Evolutionary conservation across 1,140 invertebrate species (phyloP).

Genomic region (Phymastichus coffea): DNA sequence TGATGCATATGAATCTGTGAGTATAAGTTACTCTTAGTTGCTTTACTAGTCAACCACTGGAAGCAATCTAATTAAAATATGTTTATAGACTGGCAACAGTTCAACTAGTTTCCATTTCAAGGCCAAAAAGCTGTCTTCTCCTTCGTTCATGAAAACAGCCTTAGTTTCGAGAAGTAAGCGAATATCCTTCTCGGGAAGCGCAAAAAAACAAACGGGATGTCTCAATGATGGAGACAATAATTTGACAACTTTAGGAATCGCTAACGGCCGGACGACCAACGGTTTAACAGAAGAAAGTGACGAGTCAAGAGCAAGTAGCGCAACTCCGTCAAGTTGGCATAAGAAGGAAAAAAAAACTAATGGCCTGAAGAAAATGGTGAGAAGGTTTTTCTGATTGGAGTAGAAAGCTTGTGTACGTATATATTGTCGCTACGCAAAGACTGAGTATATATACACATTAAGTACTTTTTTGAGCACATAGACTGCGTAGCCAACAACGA

Average conservation of each 20-base stretch:
- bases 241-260: conserved; percentile 22
- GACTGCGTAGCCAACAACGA: conserved; percentile 17
- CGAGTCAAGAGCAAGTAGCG: conserved; percentile 56
- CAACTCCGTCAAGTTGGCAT: conserved; percentile 40
- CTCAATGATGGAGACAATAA: neutral
- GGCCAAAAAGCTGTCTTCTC: conserved; percentile 58
- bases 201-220: conserved; percentile 15
- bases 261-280: conserved; percentile 50
- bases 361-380: conserved; percentile 64
- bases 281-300: conserved; percentile 48
- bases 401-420: conserved; percentile 29
- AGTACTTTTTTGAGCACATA: conserved; percentile 22
- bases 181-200: conserved; percentile 30
- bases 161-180: conserved; percentile 56
- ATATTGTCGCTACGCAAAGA: conserved; percentile 21
- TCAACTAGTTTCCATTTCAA: conserved; percentile 27
- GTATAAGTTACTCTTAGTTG: neutral
- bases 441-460: conserved; percentile 16
- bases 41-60: neutral
- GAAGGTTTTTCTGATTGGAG: conserved; percentile 65
- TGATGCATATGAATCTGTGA: conserved; percentile 16
- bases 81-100: neutral
- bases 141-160: conserved; percentile 65
- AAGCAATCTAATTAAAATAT: neutral
- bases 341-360: conserved; percentile 58